Evolutionary conservation across 92 coral and sea anemone genomes (phyloP), one percentile per base, ranked within the genome.

Genomic region (Muricea muricata): DNA sequence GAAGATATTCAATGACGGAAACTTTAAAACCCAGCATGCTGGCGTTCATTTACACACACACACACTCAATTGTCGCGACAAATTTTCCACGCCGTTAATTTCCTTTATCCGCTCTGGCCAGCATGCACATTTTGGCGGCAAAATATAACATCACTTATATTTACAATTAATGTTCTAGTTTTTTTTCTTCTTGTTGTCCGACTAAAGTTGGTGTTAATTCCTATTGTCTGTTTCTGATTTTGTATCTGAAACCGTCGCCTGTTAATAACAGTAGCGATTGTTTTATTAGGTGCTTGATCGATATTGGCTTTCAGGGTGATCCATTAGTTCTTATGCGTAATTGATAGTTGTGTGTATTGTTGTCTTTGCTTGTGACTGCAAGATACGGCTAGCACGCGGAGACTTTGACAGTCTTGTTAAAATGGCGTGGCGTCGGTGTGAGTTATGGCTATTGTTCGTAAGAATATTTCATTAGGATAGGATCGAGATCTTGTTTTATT

Each of bases 61-160:
- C 35, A 32, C 37, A 63, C 70, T 63, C 70, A 13, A 63, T 39
- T 25, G 70, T 63, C 70, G 30, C 70, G 70, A 63, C 70, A 24
- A 63, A 63, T 63, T 63, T 63, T 63, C 15, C 70, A 39, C 70
- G 37, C 70, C 70, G 70, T 63, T 32, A 28, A 29, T 17, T 63
- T 29, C n/a, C 37, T 63, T 63, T 26, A 15, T 63, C 21, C 21
- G 6, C n/a, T 13, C 21, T 30, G 20, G 14, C 12, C 68, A 61
- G 37, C 70, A 39, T 17, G 21, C 70, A 10, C n/a, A 28, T 29
- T 14, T 63, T 26, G 70, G 70, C 70, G 70, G 17, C 70, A 63
- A 63, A 60, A 21, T 60, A 12, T 6, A 18, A 1, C n/a, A n/a
- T n/a, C 20, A 3, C 35, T 24, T 2, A 9, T 4, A 10, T 63